Evolutionary conservation across 2,113 vertebrate species (phyloP).

Genomic region (Dromas ardeola): DNA sequence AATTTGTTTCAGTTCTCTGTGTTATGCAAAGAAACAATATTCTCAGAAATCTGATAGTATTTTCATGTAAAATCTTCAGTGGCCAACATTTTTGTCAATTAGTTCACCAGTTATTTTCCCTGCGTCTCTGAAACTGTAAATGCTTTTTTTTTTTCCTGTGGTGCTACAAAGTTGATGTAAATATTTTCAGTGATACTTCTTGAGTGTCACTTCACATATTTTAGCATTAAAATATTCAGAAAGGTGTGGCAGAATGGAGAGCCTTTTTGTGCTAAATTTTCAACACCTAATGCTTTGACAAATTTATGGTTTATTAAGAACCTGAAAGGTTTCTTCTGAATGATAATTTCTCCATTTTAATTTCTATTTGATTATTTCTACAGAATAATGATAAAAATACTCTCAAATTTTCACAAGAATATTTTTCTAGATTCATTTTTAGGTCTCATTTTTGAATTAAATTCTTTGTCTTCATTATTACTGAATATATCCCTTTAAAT

Average conservation of each 20-base stretch:
- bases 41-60: background rate
- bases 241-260: background rate
- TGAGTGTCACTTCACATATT: background rate
- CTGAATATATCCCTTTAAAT: background rate
- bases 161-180: background rate
- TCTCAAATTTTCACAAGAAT: background rate
- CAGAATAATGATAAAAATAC: background rate
- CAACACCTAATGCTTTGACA: background rate
- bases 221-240: background rate
- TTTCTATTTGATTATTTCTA: background rate
- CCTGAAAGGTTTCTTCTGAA: background rate
- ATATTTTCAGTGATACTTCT: background rate
- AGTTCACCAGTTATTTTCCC: background rate
- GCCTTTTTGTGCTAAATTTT: background rate
- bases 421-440: background rate
- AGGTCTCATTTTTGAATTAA: background rate
- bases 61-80: background rate
- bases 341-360: background rate
- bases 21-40: background rate
- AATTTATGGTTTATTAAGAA: background rate
- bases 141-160: background rate
- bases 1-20: background rate
- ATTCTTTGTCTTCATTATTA: background rate
- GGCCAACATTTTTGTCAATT: background rate
- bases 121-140: background rate